Percentiles rank a stretch among this genome's conserved stretches.
Evolutionary conservation across 2,888 invertebrate species (phyloP).

Genomic region (Drosophila infuscata): DNA sequence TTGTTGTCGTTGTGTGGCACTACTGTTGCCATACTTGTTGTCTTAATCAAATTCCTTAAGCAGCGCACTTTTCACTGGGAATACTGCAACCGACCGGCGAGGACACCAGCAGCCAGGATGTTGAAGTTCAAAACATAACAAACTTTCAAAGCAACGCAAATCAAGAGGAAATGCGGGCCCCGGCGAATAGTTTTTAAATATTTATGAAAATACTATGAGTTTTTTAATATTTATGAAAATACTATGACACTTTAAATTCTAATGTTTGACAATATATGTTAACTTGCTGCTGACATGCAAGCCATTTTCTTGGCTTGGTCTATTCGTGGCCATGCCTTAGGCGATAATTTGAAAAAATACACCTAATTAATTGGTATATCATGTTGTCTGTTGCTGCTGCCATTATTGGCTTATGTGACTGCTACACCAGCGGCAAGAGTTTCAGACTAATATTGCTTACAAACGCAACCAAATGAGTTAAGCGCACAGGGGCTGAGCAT

Average conservation of each 20-base stretch:
- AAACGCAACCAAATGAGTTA: slow-evolving; percentile 61
- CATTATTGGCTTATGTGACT: slow-evolving; percentile 58
- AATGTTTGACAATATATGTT: slow-evolving; percentile 26
- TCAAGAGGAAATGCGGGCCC: slow-evolving; percentile 75
- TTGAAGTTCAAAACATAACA: slow-evolving; percentile 80
- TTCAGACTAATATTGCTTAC: slow-evolving; percentile 59
- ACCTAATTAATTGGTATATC: slow-evolving; percentile 75
- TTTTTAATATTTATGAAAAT: slow-evolving; percentile 59
- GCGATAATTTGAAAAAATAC: slow-evolving; percentile 75
- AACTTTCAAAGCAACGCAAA: slow-evolving; percentile 78
- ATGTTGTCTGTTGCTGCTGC: slow-evolving; percentile 42
- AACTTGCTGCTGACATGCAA: slow-evolving; percentile 59
- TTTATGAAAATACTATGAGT: slow-evolving; percentile 55
- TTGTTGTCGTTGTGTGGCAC: slow-evolving; percentile 36
- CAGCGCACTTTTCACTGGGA: slow-evolving; percentile 75
- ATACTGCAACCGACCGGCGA: slow-evolving; percentile 58
- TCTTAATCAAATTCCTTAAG: slow-evolving; percentile 78
- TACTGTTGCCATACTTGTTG: slow-evolving; percentile 55
- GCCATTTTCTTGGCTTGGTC: slow-evolving; percentile 15
- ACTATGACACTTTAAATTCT: slow-evolving; percentile 55
- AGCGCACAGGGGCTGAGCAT: slow-evolving; percentile 36
- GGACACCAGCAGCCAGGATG: slow-evolving; percentile 59
- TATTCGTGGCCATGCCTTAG: slow-evolving; percentile 36
- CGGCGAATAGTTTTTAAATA: slow-evolving; percentile 45
- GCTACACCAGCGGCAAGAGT: slow-evolving; percentile 35